These are phyloP conservation scores for Sarcophaga carnaria DNA, from an alignment of 2,888 invertebrate genomes.

Conservation along the genomic window DNA sequence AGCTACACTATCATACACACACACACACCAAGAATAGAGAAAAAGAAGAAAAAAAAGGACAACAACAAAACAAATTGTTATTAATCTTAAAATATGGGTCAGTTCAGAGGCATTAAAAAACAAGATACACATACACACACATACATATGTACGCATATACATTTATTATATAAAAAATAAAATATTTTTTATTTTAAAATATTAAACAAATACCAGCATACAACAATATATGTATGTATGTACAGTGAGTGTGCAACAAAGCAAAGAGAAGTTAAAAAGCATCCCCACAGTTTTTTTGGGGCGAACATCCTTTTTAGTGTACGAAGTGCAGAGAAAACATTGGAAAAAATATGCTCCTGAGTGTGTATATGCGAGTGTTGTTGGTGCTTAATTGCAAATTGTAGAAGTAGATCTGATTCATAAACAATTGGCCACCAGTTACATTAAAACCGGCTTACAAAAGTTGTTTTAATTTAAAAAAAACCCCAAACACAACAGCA, in stretches of 20 bases:
- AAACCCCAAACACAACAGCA: background rate
- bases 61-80: slow-evolving; percentile 22
- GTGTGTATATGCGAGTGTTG: slow-evolving; percentile 13
- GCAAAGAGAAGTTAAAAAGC: too few relatives aligned
- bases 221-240: background rate
- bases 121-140: slow-evolving; percentile 7
- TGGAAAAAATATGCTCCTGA: background rate
- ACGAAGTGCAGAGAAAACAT: background rate
- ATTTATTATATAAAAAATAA: too few relatives aligned
- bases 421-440: slow-evolving; percentile 66
- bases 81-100: slow-evolving; percentile 53
- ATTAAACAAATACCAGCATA: background rate
- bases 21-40: too few relatives aligned
- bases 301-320: too few relatives aligned
- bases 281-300: background rate
- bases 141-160: background rate
- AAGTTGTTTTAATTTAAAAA: slow-evolving; percentile 63
- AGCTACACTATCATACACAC: background rate
- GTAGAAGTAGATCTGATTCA: slow-evolving; percentile 64
- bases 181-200: too few relatives aligned
- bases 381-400: slow-evolving; percentile 59
- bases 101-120: slow-evolving; percentile 34
- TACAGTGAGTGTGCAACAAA: background rate
- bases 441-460: slow-evolving; percentile 67
- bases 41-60: too few relatives aligned